Evolutionary conservation across 2,888 invertebrate species (phyloP).

Genomic region (Perithous albicinctus): DNA sequence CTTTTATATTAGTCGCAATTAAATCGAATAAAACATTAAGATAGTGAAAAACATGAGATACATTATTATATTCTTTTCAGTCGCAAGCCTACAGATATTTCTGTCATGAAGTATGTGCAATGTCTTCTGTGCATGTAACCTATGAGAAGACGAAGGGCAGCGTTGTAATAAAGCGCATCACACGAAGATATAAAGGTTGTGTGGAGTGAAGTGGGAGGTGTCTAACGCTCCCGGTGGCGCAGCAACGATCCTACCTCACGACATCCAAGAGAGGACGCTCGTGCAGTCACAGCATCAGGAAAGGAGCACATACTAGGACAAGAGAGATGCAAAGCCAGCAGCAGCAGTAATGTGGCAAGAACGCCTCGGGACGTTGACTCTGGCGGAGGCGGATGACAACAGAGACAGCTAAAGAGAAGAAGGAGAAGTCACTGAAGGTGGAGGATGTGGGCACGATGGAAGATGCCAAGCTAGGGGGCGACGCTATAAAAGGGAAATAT

Average conservation of each 20-base stretch:
- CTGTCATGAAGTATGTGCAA: constrained; percentile 18
- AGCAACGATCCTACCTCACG: constrained; percentile 3
- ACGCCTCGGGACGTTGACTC: constrained; percentile 60
- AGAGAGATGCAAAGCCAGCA: constrained; percentile 44
- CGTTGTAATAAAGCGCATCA: constrained; percentile 2
- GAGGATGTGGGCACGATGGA: constrained; percentile 69
- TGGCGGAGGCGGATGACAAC: constrained; percentile 43
- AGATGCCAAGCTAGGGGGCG: constrained; percentile 73
- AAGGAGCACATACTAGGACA: constrained; percentile 26
- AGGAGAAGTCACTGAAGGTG: constrained; percentile 29
- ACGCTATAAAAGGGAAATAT: constrained; percentile 71
- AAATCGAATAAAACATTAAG: too few species aligned
- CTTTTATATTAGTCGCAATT: too few species aligned
- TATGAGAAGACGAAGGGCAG: not conserved
- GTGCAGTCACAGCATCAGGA: constrained; percentile 18
- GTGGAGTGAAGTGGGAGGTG: not conserved
- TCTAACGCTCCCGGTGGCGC: not conserved
- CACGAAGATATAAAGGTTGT: constrained; percentile 3
- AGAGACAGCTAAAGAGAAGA: constrained; percentile 58
- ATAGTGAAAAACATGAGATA: constrained; percentile 26
- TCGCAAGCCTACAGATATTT: constrained; percentile 44
- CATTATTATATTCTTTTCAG: constrained; percentile 9
- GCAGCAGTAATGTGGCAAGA: constrained; percentile 29
- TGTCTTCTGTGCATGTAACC: not conserved
- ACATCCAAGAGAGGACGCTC: constrained; percentile 1